Evolutionary conservation across 2,888 invertebrate genomes (phyloP), one percentile per base, ranked within the genome.

Genomic region (Cotesia congregata): DNA sequence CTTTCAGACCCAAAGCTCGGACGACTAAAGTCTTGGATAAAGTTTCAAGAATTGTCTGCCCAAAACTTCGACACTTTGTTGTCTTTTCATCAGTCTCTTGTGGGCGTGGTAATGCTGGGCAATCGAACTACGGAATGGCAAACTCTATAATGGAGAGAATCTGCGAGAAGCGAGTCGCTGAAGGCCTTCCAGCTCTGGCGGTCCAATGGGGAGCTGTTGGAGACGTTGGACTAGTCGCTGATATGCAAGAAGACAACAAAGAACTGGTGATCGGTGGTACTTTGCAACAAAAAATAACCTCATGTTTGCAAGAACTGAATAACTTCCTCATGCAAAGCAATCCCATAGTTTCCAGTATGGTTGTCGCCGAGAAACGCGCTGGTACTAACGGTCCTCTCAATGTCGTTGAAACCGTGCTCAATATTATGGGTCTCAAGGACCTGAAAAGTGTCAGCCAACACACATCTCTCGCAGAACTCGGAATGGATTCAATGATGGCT

Each of bases 401-500:
- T 83, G 92, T 95, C 72, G 93, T 96, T 0, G 94, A 95, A 81
- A 92, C 95, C 38, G 94, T 96, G 1, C 91, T 94, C 75, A 92
- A 93, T 83, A 91, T 91, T 50, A 86, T 92, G 83, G 90, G 90
- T 89, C 80, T 78, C 7, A 80, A 80, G 72, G 78, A 80, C 72
- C 62, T 80, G 7, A 82, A 80, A 61, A 65, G 61, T 30, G 41
- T 77, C 0, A 94, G 94, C 67, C 91, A 93, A 78, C 93, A 94
- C 84, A 92, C 94, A 0, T 93, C 94, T 0, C 90, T 99, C 1
- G 95, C 96, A 1, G 98, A 98, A 88, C 91, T 99, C 80, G 98
- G 98, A 50, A 95, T 99, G 94, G 98, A 99, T 90, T 98, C 98
- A 1, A 94, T 98, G 91, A 98, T 97, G 97, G 97, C 96, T 0